Conservation (phyloP, 2,888 invertebrate genomes). For the Boloria selene region DNA sequence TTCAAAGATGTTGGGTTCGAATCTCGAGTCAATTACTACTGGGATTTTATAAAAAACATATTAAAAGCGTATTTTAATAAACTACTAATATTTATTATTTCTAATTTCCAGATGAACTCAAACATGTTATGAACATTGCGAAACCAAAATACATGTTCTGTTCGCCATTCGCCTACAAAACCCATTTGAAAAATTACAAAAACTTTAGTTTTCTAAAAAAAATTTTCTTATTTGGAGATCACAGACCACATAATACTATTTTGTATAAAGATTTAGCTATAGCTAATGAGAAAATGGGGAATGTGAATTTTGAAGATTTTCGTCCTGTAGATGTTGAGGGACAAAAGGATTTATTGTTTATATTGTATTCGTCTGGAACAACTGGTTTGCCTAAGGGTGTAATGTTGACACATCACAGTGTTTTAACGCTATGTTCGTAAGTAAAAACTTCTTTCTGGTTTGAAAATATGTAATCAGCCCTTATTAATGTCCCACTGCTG, state of each 20-base stretch:
- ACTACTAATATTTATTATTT: no score
- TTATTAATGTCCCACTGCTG: no score
- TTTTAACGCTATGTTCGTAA: constrained; percentile 52
- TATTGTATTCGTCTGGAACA: constrained; percentile 71
- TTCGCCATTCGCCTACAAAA: constrained; percentile 55
- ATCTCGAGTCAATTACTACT: no score
- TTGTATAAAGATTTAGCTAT: constrained; percentile 53
- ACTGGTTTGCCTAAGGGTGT: constrained; percentile 72
- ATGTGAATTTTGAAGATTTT: constrained; percentile 57
- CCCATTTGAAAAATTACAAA: constrained; percentile 49
- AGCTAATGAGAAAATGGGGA: constrained; percentile 33
- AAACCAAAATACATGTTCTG: constrained; percentile 62
- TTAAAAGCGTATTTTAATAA: no score
- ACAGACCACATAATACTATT: constrained; percentile 44
- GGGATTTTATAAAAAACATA: no score
- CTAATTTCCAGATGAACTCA: constrained; percentile 59
- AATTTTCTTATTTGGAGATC: constrained; percentile 57
- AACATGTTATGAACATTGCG: constrained; percentile 57
- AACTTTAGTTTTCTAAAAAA: constrained; percentile 48
- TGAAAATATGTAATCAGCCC: no score
- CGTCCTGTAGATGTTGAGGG: constrained; percentile 53
- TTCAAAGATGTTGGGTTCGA: no score
- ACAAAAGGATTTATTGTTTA: constrained; percentile 53
- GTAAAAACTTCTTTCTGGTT: constrained; percentile 40
- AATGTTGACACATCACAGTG: constrained; percentile 61